These are phyloP conservation scores for Zelostemma sp. DNA, from an alignment of 1,140 invertebrate species.

Conservation along the genomic window DNA sequence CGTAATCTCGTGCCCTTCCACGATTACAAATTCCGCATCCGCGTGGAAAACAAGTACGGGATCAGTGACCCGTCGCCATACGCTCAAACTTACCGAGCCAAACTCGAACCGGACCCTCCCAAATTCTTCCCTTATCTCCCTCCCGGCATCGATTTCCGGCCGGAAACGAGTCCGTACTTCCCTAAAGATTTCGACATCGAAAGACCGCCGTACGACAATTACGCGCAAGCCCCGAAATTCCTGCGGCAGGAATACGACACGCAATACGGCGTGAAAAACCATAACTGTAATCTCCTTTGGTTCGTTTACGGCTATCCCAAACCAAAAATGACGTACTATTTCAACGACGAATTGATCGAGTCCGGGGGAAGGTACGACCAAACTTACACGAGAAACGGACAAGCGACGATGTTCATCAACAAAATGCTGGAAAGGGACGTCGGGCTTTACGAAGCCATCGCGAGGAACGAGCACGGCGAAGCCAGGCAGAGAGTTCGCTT, in stretches of 20 bases:
- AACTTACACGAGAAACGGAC: constrained; percentile 90
- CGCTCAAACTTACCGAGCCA: constrained; percentile 82
- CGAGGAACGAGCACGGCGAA: constrained; percentile 92
- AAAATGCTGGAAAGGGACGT: constrained; percentile 91
- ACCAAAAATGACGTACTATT: constrained; percentile 89
- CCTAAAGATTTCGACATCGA: constrained; percentile 92
- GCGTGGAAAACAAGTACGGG: constrained; percentile 97
- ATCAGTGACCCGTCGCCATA: constrained; percentile 95
- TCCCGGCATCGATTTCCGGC: constrained; percentile 86
- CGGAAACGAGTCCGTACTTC: constrained; percentile 89
- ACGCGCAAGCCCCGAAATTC: constrained; percentile 86
- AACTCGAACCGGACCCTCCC: constrained; percentile 83
- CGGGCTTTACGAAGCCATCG: constrained; percentile 94
- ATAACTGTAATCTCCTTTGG: constrained; percentile 90
- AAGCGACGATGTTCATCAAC: constrained; percentile 88
- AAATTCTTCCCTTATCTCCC: constrained; percentile 84
- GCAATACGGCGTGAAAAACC: constrained; percentile 90
- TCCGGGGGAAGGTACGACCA: constrained; percentile 85
- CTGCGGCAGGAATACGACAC: constrained; percentile 85
- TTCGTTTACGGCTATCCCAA: constrained; percentile 95
- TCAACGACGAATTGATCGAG: constrained; percentile 86
- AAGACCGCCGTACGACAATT: constrained; percentile 84
- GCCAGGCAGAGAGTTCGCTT: constrained; percentile 86
- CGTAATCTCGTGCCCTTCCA: constrained; percentile 85
- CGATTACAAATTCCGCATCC: constrained; percentile 92